phyloP scores from a whole-genome alignment of 2,797 vertebrate species.

The Pipistrellus pipistrellus region DNA sequence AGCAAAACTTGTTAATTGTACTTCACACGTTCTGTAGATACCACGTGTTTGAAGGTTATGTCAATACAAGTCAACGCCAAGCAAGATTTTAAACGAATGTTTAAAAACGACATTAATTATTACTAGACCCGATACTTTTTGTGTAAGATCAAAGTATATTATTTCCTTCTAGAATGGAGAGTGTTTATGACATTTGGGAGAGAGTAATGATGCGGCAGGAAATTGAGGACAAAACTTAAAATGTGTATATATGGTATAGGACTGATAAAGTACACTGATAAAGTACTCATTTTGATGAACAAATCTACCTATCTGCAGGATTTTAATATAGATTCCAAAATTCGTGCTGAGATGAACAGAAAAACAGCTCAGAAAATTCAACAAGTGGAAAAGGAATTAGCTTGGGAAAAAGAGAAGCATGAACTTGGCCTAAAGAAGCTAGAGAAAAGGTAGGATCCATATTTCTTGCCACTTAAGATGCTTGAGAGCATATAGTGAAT shows the following conservation, averaged over 20 bases:
- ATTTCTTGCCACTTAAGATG: background rate
- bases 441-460: slow-evolving; percentile 87
- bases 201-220: background rate
- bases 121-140: no score
- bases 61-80: no score
- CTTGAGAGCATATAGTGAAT: background rate
- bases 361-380: slow-evolving; percentile 88
- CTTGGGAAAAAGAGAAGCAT: slow-evolving; percentile 93
- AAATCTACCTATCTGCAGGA: slow-evolving; percentile 89
- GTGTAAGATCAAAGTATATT: background rate
- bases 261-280: slow-evolving; percentile 22
- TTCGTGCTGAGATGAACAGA: slow-evolving; percentile 90
- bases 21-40: no score
- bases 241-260: slow-evolving; percentile 1
- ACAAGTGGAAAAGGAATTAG: slow-evolving; percentile 91
- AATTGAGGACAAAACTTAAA: slow-evolving; percentile 30
- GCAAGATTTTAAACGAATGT: no score
- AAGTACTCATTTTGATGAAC: slow-evolving; percentile 33
- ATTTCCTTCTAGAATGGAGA: background rate
- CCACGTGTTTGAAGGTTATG: no score
- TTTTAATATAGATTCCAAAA: slow-evolving; percentile 90
- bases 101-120: no score
- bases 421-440: slow-evolving; percentile 91
- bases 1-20: no score
- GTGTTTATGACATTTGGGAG: background rate